Evolutionary conservation across 1,140 invertebrate genomes (phyloP).

Genomic region (Laupala kohalensis): DNA sequence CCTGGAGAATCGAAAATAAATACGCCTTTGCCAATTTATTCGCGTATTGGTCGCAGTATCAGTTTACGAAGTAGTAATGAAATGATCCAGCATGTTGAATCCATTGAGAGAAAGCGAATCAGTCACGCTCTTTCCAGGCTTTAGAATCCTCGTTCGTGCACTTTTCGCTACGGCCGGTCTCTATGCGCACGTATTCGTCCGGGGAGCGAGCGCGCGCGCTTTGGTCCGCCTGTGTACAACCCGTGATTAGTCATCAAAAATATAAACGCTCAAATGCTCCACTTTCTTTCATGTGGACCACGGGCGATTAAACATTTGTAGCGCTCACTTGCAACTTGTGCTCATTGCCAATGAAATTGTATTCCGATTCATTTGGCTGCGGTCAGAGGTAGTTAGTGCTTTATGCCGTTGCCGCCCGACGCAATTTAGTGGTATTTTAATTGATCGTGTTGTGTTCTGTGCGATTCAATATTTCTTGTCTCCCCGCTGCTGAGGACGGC

Average conservation of each 20-base stretch:
- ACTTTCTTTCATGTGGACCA: neutral
- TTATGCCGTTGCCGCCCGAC: neutral
- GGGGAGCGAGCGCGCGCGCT: neutral
- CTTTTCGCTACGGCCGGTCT: neutral
- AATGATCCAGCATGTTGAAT: too few species aligned
- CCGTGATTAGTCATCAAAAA: neutral
- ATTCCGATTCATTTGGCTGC: neutral
- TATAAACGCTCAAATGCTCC: neutral
- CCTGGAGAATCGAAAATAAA: too few species aligned
- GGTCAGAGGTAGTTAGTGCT: neutral
- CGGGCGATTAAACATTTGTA: neutral
- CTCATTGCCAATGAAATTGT: neutral
- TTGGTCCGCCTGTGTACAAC: neutral
- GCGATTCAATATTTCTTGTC: too few species aligned
- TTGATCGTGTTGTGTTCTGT: neutral
- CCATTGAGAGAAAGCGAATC: too few species aligned
- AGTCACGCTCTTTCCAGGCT: too few species aligned
- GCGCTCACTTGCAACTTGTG: neutral
- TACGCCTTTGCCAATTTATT: too few species aligned
- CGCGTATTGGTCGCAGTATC: too few species aligned
- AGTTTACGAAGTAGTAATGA: too few species aligned
- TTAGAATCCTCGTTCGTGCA: too few species aligned
- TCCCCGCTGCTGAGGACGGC: too few species aligned
- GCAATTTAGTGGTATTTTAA: neutral
- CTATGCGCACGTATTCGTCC: too few species aligned